Evolutionary conservation across 2,797 vertebrate species (phyloP), one percentile per base, ranked within the genome.

Genomic region (Salarias fasciatus): DNA sequence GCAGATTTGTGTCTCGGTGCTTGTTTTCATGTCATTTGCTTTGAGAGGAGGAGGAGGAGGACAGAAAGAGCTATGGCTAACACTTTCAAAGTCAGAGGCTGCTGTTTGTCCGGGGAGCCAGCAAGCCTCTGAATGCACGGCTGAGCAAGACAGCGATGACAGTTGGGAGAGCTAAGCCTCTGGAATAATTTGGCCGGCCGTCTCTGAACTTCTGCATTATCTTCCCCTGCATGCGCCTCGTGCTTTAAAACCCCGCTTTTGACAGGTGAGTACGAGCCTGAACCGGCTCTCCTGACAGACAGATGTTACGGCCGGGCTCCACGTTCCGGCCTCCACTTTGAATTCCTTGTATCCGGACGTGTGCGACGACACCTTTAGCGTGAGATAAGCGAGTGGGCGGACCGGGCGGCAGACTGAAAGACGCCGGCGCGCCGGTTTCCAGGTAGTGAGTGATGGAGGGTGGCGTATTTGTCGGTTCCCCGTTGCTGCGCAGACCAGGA

Each of bases 101-200:
- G 57, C 51, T 58, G 69, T 86, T 86, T 77, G 84, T 85, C 83
- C 67, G 2, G 71, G 70, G 59, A 84, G 77, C 84, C 81, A 48
- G 84, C 80, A 80, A 69, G 75, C 79, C 65, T 74, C 69, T 76
- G 79, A 82, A 82, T 75, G 62, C 64, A 72, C 66, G 72, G 70
- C 77, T 77, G 69, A 83, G 85, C 59, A 11, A 69, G 72, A 74
- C 66, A 76, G 72, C 80, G 84, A 89, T 88, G 87, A 88, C 87
- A 88, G 86, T 82, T 52, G 5, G 70, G 69, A 48, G 72, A 78
- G 84, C 69, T 91, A 91, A 91, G 91, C 89, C 89, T 78, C 87
- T 59, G 76, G 75, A 89, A 89, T 87, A 77, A 88, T 86, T 88
- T 84, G 65, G 69, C 86, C 72, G 59, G 81, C 82, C 71, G 82